phyloP scores from a whole-genome alignment of 2,797 vertebrate genomes.

The Harpagifer antarcticus region DNA sequence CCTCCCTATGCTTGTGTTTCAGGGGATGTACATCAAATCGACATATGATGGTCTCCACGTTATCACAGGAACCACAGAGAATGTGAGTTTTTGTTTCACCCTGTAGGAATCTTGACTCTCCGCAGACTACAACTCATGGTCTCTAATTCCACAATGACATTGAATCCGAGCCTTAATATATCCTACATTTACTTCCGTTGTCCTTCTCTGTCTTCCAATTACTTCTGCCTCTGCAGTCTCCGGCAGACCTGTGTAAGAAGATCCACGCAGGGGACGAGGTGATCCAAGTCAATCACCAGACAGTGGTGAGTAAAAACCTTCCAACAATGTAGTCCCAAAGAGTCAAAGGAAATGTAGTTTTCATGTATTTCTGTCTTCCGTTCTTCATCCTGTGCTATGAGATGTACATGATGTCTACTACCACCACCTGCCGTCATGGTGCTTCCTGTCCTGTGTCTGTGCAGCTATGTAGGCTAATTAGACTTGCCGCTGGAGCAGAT shows the following conservation, averaged over 20 bases:
- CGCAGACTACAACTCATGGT: background rate
- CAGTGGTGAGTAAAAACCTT: slow-evolving; percentile 81
- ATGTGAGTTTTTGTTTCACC: slow-evolving; percentile 74
- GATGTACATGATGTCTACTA: slow-evolving; percentile 42
- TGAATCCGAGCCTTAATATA: background rate
- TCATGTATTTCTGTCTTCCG: slow-evolving; percentile 19
- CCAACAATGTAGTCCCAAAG: slow-evolving; percentile 1
- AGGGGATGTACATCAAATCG: slow-evolving; percentile 89
- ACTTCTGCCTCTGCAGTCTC: slow-evolving; percentile 76
- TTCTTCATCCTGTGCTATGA: slow-evolving; percentile 45
- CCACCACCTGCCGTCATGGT: slow-evolving; percentile 27
- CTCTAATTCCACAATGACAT: background rate
- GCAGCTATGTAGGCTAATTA: slow-evolving; percentile 68
- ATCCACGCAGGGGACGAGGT: slow-evolving; percentile 88
- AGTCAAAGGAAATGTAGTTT: slow-evolving; percentile 1
- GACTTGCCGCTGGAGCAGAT: slow-evolving; percentile 50
- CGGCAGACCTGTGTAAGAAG: slow-evolving; percentile 88
- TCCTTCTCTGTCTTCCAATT: slow-evolving; percentile 25
- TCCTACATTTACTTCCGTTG: background rate
- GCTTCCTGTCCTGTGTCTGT: slow-evolving; percentile 56
- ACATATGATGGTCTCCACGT: slow-evolving; percentile 88
- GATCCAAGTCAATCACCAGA: slow-evolving; percentile 89
- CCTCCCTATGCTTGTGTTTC: slow-evolving; percentile 35
- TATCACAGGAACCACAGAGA: slow-evolving; percentile 87
- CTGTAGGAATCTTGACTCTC: background rate